Conservation (phyloP, 1,140 invertebrate genomes). For the Gonioctena quinquepunctata region DNA sequence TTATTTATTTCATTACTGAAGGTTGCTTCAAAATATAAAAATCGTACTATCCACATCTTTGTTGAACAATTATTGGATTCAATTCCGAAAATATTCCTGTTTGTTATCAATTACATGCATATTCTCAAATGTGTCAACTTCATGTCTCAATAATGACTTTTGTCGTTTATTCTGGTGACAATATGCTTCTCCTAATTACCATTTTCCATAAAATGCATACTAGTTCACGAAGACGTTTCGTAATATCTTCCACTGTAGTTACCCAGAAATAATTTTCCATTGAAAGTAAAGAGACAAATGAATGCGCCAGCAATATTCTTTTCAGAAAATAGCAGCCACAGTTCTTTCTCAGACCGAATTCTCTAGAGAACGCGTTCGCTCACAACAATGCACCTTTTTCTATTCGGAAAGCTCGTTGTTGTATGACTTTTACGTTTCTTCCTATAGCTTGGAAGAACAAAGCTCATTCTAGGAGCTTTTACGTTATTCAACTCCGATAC, state of each 20-base stretch:
- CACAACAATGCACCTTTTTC: constrained; percentile 46
- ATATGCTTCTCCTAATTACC: not conserved
- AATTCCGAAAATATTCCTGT: too few species aligned
- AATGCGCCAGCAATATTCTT: constrained; percentile 27
- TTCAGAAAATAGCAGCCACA: constrained; percentile 36
- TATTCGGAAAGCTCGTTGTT: constrained; percentile 49
- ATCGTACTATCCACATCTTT: too few species aligned
- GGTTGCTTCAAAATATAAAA: too few species aligned
- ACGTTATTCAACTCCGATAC: constrained; percentile 52
- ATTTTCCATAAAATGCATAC: not conserved
- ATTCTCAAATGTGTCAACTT: too few species aligned
- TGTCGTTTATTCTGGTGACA: too few species aligned
- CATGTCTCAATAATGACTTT: too few species aligned
- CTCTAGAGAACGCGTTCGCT: constrained; percentile 46
- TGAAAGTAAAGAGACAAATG: constrained; percentile 16
- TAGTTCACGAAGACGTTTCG: not conserved
- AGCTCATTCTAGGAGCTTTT: constrained; percentile 52
- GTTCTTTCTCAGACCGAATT: constrained; percentile 46
- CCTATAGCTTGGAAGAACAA: constrained; percentile 50
- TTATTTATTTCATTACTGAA: too few species aligned
- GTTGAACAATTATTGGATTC: too few species aligned
- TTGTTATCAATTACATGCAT: too few species aligned
- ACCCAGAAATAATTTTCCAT: constrained; percentile 27
- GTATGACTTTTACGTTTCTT: constrained; percentile 54
- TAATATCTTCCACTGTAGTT: not conserved